phyloP scores from a whole-genome alignment of 2,797 vertebrate species.

The Lemur catta region DNA sequence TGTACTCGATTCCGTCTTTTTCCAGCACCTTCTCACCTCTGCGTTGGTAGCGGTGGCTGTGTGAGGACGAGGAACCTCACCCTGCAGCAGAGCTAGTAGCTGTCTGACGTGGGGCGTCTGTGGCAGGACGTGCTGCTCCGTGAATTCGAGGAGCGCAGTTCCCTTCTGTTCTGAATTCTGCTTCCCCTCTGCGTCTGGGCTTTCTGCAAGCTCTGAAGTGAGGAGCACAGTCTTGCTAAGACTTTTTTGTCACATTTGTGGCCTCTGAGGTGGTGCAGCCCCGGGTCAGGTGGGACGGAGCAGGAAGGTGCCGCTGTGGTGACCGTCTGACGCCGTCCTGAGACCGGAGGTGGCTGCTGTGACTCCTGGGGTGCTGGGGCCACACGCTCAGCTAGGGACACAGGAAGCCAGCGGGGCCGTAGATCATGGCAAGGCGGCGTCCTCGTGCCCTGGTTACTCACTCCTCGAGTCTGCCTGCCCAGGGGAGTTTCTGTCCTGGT shows the following conservation, averaged over 20 bases:
- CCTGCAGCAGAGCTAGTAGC: fast-evolving
- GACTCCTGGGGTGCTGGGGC: not conserved
- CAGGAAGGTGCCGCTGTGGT: too few relatives aligned
- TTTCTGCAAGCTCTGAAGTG: not conserved
- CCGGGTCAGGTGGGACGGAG: not conserved
- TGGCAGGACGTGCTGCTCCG: fast-evolving
- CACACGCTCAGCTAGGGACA: fast-evolving
- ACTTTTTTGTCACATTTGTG: not conserved
- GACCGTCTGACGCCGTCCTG: not conserved
- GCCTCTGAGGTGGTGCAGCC: not conserved
- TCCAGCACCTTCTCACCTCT: fast-evolving
- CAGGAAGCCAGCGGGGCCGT: too few relatives aligned
- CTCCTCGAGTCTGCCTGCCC: not conserved
- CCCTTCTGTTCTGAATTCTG: not conserved
- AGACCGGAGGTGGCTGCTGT: not conserved
- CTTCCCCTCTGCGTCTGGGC: not conserved
- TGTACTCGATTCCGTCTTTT: too few relatives aligned
- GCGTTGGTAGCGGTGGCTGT: fast-evolving
- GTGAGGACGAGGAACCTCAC: fast-evolving
- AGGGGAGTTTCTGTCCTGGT: not conserved
- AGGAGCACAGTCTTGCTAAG: not conserved
- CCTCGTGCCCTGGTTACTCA: too few relatives aligned
- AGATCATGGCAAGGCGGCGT: not conserved
- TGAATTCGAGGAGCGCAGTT: fast-evolving
- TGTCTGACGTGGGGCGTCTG: fast-evolving